Evolutionary conservation across 1,140 invertebrate species (phyloP).

Genomic region (Cydia pomonella): DNA sequence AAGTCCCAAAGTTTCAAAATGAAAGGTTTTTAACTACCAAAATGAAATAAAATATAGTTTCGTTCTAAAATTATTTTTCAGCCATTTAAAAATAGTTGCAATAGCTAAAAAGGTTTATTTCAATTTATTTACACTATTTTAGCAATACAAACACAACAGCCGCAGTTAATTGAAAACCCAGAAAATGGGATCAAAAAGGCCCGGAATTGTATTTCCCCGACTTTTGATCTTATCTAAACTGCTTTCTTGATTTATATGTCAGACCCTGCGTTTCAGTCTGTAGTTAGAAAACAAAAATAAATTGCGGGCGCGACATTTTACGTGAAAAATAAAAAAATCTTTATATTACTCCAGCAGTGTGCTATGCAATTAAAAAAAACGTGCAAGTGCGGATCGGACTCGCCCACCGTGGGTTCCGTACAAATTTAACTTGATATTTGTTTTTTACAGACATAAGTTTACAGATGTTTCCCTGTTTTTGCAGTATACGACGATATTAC

Average conservation of each 20-base stretch:
- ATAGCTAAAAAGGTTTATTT: not conserved
- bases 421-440: too few relatives aligned
- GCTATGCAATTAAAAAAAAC: not conserved
- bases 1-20: too few relatives aligned
- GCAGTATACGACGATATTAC: too few relatives aligned
- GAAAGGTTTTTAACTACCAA: too few relatives aligned
- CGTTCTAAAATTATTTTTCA: not conserved
- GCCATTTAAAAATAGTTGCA: not conserved
- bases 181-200: slow-evolving; percentile 24
- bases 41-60: too few relatives aligned
- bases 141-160: slow-evolving; percentile 3
- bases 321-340: not conserved
- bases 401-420: too few relatives aligned
- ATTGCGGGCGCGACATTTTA: not conserved
- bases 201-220: slow-evolving; percentile 23
- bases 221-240: slow-evolving; percentile 30
- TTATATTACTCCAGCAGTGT: not conserved
- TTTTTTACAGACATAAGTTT: too few relatives aligned
- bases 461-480: too few relatives aligned
- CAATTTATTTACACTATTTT: not conserved
- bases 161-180: slow-evolving; percentile 30
- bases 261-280: slow-evolving; percentile 3
- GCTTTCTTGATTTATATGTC: slow-evolving; percentile 30
- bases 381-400: too few relatives aligned
- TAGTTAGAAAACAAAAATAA: slow-evolving; percentile 24